phyloP scores from a whole-genome alignment of 2,113 vertebrate genomes.

The Mastomys natalensis region DNA sequence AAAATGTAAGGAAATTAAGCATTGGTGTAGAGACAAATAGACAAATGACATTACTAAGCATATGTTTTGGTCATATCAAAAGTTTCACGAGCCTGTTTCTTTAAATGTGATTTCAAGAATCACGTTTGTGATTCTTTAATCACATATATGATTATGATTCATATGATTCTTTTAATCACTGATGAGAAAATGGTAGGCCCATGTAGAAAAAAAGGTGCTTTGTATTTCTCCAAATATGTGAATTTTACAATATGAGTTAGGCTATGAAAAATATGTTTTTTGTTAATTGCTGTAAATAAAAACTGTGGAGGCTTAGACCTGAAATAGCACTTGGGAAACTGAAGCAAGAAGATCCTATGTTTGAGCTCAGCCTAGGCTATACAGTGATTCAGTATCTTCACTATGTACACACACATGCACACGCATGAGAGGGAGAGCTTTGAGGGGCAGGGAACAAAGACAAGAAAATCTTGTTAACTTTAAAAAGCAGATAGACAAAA shows the following conservation, averaged over 20 bases:
- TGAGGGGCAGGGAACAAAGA: not conserved
- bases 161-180: not conserved
- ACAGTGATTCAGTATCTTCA: not conserved
- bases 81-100: constrained; percentile 24
- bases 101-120: not conserved
- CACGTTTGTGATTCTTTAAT: not conserved
- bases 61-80: not conserved
- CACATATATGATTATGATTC: not conserved
- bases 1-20: not conserved
- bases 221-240: not conserved
- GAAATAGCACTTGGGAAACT: not conserved
- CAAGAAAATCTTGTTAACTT: not conserved
- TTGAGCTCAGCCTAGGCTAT: not conserved
- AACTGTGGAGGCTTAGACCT: not conserved
- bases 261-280: constrained; percentile 16
- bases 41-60: constrained; percentile 1
- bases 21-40: not conserved
- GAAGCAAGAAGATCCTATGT: not conserved
- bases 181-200: not conserved
- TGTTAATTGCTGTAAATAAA: constrained; percentile 45
- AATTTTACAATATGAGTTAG: not conserved
- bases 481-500: not conserved
- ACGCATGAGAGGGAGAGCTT: not conserved
- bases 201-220: not conserved
- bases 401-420: no score